Evolutionary conservation across 23 tunicate genomes (phyloP).

Genomic region (Clavelina lepadiformis): DNA sequence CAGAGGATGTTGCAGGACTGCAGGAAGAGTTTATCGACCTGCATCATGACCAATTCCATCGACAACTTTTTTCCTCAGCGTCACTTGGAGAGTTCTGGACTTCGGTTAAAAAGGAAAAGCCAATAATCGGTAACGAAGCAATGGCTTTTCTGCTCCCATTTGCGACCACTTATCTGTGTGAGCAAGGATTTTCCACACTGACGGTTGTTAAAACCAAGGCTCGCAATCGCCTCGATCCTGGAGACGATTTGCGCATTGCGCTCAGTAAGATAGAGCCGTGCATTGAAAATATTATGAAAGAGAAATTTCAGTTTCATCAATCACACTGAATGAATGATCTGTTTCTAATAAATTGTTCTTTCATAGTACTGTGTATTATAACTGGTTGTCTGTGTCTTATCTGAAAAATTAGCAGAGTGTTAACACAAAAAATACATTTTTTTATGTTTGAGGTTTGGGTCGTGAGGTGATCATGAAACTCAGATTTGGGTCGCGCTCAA

Average conservation of each 20-base stretch:
- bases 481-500: constrained; percentile 45
- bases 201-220: constrained; percentile 32
- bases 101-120: constrained; percentile 51
- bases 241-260: no score
- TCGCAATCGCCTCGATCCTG: constrained; percentile 31
- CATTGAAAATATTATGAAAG: no score
- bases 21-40: constrained; percentile 11
- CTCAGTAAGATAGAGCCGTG: no score
- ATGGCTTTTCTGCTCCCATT: constrained; percentile 42
- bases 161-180: constrained; percentile 30
- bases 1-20: constrained; percentile 37
- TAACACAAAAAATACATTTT: constrained; percentile 1
- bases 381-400: background rate
- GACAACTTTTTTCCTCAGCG: constrained; percentile 50
- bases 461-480: constrained; percentile 30
- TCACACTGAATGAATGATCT: constrained; percentile 26
- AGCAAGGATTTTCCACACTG: constrained; percentile 5
- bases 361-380: constrained; percentile 13
- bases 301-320: no score
- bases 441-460: constrained; percentile 30
- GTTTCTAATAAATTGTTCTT: constrained; percentile 8
- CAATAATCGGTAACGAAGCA: constrained; percentile 53
- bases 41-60: constrained; percentile 36
- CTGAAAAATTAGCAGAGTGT: background rate
- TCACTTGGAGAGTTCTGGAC: constrained; percentile 44